Evolutionary conservation across 2,888 invertebrate genomes (phyloP).

Genomic region (Callinectes sapidus): DNA sequence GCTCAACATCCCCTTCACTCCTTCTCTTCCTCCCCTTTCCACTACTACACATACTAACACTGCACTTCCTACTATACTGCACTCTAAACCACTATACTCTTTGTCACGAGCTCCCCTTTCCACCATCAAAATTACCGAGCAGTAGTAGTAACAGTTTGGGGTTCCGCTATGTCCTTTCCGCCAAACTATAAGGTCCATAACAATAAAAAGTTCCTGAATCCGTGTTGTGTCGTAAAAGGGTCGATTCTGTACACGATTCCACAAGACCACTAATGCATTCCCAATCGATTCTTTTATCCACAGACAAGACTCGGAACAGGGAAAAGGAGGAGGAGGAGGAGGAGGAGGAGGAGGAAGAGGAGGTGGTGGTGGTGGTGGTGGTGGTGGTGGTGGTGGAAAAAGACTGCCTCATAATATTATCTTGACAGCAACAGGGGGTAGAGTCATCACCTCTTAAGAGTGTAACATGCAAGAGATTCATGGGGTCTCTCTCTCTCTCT

Average conservation of each 20-base stretch:
- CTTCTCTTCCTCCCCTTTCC: no score
- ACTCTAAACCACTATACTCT: no score
- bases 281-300: neutral
- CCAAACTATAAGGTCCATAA: neutral
- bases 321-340: neutral
- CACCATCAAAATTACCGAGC: neutral
- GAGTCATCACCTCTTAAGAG: neutral
- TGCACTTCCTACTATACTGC: no score
- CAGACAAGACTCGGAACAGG: neutral
- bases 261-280: neutral
- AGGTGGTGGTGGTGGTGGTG: neutral
- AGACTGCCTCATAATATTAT: neutral
- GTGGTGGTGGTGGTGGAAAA: neutral
- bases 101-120: neutral
- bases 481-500: conserved; percentile 7
- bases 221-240: neutral
- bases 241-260: neutral
- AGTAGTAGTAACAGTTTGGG: no score
- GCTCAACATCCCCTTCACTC: no score
- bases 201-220: neutral
- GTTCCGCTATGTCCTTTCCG: neutral
- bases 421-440: neutral
- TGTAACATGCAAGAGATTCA: neutral
- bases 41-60: no score
- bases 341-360: neutral